Conservation (phyloP, 1,140 invertebrate genomes). For the Papilio aristodemus region DNA sequence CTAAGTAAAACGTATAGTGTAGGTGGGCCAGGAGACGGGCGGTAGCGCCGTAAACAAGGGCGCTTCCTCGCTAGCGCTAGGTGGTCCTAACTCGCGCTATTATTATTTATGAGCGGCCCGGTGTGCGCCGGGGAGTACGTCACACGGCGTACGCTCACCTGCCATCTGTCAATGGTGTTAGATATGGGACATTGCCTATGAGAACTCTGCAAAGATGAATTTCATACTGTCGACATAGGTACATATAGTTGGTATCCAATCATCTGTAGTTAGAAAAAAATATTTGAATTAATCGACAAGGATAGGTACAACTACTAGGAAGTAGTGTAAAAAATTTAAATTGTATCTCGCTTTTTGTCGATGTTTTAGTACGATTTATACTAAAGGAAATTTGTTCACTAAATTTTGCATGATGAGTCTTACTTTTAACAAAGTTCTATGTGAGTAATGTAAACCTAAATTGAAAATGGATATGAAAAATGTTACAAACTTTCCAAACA, state of each 20-base stretch:
- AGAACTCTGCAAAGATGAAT: not conserved
- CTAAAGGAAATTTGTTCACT: no score
- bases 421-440: no score
- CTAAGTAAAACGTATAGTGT: conserved; percentile 75
- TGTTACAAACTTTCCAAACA: not conserved
- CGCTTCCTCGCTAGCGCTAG: conserved; percentile 68
- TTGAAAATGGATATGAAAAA: no score
- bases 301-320: no score
- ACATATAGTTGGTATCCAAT: no score
- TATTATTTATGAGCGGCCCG: conserved; percentile 74
- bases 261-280: no score
- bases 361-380: no score
- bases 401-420: no score
- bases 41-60: conserved; percentile 65
- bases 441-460: no score
- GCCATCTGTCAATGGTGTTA: conserved; percentile 54
- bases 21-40: conserved; percentile 66
- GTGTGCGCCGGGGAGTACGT: conserved; percentile 53
- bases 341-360: no score
- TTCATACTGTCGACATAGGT: not conserved
- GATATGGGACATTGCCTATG: not conserved
- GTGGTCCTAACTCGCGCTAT: conserved; percentile 71
- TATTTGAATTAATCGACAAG: no score
- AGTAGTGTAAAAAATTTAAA: no score
- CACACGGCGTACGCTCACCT: conserved; percentile 48